phyloP scores from a whole-genome alignment of 1,140 invertebrate genomes.

The Aphelinus certus region DNA sequence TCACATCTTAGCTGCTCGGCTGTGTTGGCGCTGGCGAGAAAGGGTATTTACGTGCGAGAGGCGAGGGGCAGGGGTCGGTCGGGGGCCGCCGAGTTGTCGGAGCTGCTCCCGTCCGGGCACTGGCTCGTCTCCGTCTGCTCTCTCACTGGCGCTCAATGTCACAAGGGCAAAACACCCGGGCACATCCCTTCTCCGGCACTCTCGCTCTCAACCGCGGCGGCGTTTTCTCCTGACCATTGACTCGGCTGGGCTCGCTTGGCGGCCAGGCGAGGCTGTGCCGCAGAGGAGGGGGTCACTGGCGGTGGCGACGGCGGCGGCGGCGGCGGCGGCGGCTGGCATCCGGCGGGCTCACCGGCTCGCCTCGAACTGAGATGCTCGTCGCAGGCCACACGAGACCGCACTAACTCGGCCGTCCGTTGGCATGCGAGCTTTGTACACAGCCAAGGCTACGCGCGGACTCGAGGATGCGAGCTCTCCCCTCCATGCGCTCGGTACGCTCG shows the following conservation, averaged over 20 bases:
- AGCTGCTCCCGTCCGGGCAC: neutral
- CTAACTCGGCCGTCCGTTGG: conserved; percentile 49
- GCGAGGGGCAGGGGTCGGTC: neutral
- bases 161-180: neutral
- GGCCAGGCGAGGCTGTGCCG: neutral
- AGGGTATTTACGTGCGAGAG: neutral
- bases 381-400: conserved; percentile 53
- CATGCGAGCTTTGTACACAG: conserved; percentile 49
- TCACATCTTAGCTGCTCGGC: conserved; percentile 37
- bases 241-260: neutral
- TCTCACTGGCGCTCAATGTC: neutral
- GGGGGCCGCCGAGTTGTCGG: neutral
- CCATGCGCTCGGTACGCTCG: neutral
- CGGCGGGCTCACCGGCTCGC: conserved; percentile 20
- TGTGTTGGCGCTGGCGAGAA: neutral
- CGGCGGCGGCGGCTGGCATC: no score
- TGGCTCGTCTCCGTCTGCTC: neutral
- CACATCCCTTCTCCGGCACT: neutral
- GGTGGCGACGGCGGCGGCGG: neutral
- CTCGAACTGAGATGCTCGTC: conserved; percentile 44
- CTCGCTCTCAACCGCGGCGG: conserved; percentile 7
- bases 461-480: conserved; percentile 23
- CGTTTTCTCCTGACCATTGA: conserved; percentile 28
- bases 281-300: neutral
- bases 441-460: conserved; percentile 21